Evolutionary conservation across 2,797 vertebrate species (phyloP).

Genomic region (Crypturellus tataupa): DNA sequence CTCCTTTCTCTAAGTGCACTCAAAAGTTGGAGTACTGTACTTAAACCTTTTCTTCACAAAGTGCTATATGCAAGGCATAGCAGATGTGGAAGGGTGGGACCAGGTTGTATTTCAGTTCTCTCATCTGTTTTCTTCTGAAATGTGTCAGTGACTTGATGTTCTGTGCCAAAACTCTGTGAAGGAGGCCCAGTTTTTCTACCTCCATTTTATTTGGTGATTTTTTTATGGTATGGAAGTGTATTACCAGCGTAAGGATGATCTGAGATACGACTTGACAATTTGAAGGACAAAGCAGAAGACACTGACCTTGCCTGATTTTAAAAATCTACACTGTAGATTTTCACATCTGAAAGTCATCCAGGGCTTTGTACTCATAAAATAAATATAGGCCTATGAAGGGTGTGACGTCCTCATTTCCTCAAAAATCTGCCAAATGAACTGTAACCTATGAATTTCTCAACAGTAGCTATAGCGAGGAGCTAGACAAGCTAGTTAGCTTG

Average conservation of each 20-base stretch:
- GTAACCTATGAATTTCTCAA: neutral
- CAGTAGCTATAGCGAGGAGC: neutral
- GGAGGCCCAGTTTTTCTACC: neutral
- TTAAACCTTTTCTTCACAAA: neutral
- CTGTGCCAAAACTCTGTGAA: neutral
- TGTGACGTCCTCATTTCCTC: neutral
- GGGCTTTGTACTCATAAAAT: neutral
- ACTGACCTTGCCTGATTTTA: neutral
- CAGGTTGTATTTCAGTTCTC: neutral
- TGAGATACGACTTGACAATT: neutral
- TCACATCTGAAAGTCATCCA: neutral
- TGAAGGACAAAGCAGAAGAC: neutral
- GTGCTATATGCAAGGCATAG: neutral
- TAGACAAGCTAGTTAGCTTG: neutral
- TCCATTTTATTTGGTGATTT: neutral
- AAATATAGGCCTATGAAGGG: neutral
- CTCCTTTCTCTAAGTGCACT: neutral
- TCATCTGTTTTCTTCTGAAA: neutral
- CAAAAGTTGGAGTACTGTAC: neutral
- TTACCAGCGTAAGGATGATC: neutral
- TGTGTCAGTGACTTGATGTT: neutral
- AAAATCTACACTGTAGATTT: neutral
- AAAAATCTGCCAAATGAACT: slow-evolving; percentile 7
- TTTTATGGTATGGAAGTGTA: neutral
- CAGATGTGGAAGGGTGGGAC: neutral